Percentiles rank a stretch among this genome's conserved stretches.
phyloP scores from a whole-genome alignment of 2,113 vertebrate species.

The Sakesphorus luctuosus region DNA sequence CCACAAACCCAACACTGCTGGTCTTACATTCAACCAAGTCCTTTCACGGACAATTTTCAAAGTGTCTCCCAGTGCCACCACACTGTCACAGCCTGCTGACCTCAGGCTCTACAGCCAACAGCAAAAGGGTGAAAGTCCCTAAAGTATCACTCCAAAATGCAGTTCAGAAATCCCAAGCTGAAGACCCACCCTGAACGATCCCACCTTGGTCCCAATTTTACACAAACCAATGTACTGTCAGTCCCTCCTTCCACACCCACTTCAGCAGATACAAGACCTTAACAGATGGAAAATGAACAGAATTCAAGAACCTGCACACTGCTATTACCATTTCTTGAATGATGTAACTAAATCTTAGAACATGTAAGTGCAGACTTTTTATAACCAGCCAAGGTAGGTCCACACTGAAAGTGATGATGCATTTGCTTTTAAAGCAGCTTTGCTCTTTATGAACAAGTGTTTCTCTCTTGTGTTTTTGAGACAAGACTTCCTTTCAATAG shows the following conservation, averaged over 20 bases:
- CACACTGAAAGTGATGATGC: background rate
- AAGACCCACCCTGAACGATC: background rate
- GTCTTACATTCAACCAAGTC: background rate
- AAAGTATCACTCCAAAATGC: background rate
- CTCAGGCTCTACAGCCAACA: background rate
- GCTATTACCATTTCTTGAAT: background rate
- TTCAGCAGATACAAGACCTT: background rate
- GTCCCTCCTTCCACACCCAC: background rate
- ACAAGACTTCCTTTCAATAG: background rate
- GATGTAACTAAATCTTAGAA: background rate
- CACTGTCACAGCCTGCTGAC: background rate
- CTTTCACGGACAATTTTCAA: background rate
- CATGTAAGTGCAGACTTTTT: background rate
- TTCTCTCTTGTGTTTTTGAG: background rate
- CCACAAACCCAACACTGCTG: background rate
- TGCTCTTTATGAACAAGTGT: background rate
- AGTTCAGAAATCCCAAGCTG: background rate
- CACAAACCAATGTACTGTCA: background rate
- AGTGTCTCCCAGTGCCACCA: background rate
- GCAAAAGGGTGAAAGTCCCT: background rate
- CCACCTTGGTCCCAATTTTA: background rate
- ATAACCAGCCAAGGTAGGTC: background rate
- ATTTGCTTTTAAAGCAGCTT: background rate
- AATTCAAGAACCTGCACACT: background rate
- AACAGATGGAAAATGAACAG: background rate